Evolutionary conservation across 2,797 vertebrate species (phyloP), one percentile per base, ranked within the genome.

Genomic region (Eidolon dupreanum): DNA sequence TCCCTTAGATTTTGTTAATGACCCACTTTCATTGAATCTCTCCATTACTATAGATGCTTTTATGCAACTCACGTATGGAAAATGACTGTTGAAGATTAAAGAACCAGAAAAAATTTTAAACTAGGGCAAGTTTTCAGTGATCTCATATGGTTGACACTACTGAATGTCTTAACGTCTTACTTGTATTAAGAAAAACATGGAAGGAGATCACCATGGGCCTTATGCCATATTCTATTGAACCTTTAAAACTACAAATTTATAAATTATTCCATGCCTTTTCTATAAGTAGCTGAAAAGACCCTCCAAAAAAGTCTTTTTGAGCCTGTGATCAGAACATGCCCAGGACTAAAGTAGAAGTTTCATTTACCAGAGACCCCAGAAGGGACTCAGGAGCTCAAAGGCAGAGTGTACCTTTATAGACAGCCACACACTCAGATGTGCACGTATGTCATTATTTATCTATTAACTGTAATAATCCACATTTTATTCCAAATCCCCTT

Each of bases 1-100:
- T 79, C 33, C 78, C 65, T 91, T 93, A 89, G 53, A 94, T 75
- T 91, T 85, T 87, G 88, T 87, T 95, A 86, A 93, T 92, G 41
- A 84, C 70, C 53, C 63, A 83, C 53, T 63, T 33, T 92, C 63
- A 75, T 88, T 70, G 95, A 83, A 79, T 74, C 66, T 85, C 43
- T 41, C 70, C 77, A 53, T 90, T 85, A 71, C 68, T 24, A 4
- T 77, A 33, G 41, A 83, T 83, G 38, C 33, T 91, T 95, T 81
- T 68, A 31, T 89, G 57, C 28, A 83, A 83, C 73, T 93, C 86
- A 33, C 71, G 46, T 71, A 22, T 89, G 55, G 46, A 83, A 90
- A 97, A 78, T 86, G 9, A 88, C 71, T 63, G 70, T 65, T 66
- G 51, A 74, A 22, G 33, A 88, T 53, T 38, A 88, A 88, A 93